Conservation (phyloP, 2,888 invertebrate genomes). For the Phyllotreta cruciferae region DNA sequence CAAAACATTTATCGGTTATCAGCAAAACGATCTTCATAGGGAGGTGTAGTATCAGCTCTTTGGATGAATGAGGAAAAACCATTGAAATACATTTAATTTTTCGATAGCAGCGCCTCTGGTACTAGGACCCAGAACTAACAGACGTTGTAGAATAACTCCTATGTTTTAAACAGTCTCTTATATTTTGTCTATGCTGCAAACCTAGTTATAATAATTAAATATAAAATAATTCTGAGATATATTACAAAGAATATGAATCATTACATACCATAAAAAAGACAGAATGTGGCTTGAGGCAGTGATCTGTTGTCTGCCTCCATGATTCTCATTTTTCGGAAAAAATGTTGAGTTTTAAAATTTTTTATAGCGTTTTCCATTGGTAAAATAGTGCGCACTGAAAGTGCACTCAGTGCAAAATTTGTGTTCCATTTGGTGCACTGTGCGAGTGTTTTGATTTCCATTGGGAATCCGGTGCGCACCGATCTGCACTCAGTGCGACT, state of each 20-base stretch:
- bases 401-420: background rate
- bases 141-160: no score
- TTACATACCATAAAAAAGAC: background rate
- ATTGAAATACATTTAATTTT: no score
- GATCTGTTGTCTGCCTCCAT: slow-evolving; percentile 12
- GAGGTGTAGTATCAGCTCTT: no score
- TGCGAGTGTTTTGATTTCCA: no score
- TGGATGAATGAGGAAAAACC: no score
- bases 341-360: slow-evolving; percentile 2
- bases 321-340: slow-evolving; percentile 5
- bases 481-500: slow-evolving; percentile 6
- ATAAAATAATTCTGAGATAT: slow-evolving; percentile 6
- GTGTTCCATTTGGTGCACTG: background rate
- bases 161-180: no score
- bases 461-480: background rate
- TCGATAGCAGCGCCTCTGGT: no score
- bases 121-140: no score
- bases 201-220: background rate
- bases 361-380: background rate
- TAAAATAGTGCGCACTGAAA: slow-evolving; percentile 2
- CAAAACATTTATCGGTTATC: no score
- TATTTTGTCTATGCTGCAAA: no score
- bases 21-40: no score
- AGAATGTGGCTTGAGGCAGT: slow-evolving; percentile 10
- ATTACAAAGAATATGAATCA: no score